Base-by-base conservation (phyloP, 2,888 invertebrate genomes). In the Apamea monoglypha region DNA sequence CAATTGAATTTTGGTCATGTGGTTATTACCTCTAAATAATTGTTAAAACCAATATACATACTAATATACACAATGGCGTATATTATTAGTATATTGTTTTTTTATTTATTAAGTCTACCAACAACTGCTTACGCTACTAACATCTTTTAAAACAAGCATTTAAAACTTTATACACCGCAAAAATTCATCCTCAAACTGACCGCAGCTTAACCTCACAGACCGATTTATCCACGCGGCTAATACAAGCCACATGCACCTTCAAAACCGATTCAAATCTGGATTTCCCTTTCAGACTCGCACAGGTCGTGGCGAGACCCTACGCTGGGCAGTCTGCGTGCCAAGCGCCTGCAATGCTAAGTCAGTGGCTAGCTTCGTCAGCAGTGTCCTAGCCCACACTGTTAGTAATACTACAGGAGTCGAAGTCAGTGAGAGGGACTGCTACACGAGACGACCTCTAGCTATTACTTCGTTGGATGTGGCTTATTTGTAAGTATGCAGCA, bases 271-370 rank as follows among this genome's bases (percentile, higher is more conserved):
- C 29, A 61, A 73, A 80, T 64, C 36, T 44, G 25, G 18, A 74
- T 72, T 74, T 61, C 53, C 59, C 0, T 89, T 91, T 2, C 91
- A 96, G 96, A 90, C 93, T 0, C 94, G 97, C 6, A 95, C 95
- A 0, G 97, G 97, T 0, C 94, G 97, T 0, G 96, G 97, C 0
- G 97, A 96, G 80, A 94, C 95, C 0, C 91, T 97, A 0, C 97
- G 97, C 81, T 98, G 98, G 98, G 98, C 97, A 2, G 97, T 97
- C 0, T 98, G 98, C 90, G 95, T 98, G 12, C 98, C 98, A 25
- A 97, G 97, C 64, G 95, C 97, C 0, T 98, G 98, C 89, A 94
- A 95, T 64, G 94, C 97, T 0, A 90, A 94, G 14, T 97, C 97
- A 36, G 96, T 97, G 12, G 94, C 95, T 47, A 91, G 93, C n/a